Evolutionary conservation across 2,113 vertebrate species (phyloP), one percentile per base, ranked within the genome.

Genomic region (Hippocampus guttulatus): DNA sequence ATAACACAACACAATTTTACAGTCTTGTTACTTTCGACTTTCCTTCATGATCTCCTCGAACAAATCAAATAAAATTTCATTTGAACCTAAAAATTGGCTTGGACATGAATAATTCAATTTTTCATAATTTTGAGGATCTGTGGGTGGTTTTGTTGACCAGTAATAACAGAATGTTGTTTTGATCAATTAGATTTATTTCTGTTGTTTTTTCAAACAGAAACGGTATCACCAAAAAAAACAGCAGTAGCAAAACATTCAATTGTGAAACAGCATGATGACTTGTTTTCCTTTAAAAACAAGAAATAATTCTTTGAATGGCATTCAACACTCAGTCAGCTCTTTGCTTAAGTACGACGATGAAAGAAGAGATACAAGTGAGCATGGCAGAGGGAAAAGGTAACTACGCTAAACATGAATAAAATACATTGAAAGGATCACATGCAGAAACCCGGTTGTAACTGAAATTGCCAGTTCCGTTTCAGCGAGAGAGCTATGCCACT

Each of bases 161-260:
- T 25, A 25, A 58, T 25, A 74, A 77, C 23, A 54, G 78, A 64
- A 66, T 68, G 23, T 2, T 49, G 73, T 10, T 69, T 55, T 74
- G 18, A 76, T 65, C 60, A 33, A 65, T 43, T 18, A 62, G 4
- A 49, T 87, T 81, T 84, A 83, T 84, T 87, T 79, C 25, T 65
- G 10, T 49, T 75, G 4, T 6, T 73, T 80, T 76, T 71, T 62
- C 21, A 9, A 12, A 16, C 18, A 70, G 3, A 58, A 63, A 75
- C 25, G 73, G 21, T 43, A 74, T 18, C 41, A 15, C 25, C 18
- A 30, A 14, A 3, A 68, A 4, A 1, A 6, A 51, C 12, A 12
- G 14, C 21, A 25, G 47, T 16, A 21, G 21, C 47, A 66, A 41
- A 3, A 69, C 8, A 65, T 65, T 45, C 12, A 60, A 8, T 45